Percentiles rank a stretch among this genome's conserved stretches.
Evolutionary conservation across 2,113 vertebrate genomes (phyloP).

Genomic region (Hydrochoerus hydrochaeris): DNA sequence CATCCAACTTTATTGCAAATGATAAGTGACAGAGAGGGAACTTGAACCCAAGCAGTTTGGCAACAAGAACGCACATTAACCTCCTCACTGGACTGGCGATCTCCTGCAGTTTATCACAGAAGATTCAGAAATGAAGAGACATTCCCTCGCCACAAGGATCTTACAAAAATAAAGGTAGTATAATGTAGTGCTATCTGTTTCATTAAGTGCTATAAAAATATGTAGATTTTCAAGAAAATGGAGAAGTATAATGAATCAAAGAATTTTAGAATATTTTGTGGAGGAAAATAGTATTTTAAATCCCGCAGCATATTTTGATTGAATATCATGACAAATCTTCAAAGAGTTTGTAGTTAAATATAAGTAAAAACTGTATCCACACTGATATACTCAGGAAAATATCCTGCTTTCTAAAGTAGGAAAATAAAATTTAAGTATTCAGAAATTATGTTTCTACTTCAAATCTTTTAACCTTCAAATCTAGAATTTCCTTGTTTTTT

Average conservation of each 20-base stretch:
- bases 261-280: neutral
- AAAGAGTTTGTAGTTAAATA: neutral
- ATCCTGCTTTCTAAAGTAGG: neutral
- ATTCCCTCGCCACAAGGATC: neutral
- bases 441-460: neutral
- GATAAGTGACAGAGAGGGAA: neutral
- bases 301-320: neutral
- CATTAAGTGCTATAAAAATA: neutral
- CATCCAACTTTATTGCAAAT: neutral
- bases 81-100: neutral
- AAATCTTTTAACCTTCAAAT: slow-evolving; percentile 35
- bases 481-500: neutral
- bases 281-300: slow-evolving; percentile 21
- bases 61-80: neutral
- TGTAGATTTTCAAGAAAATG: neutral
- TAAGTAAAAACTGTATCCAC: slow-evolving; percentile 10
- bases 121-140: neutral
- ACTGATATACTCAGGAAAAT: neutral
- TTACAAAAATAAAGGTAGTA: neutral
- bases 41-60: neutral
- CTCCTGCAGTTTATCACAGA: neutral
- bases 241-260: neutral
- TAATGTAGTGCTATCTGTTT: neutral
- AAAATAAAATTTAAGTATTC: slow-evolving; percentile 17
- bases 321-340: slow-evolving; percentile 20